Percentiles rank a stretch among this genome's conserved stretches.
These are phyloP conservation scores for Phaedon cochleariae DNA, from an alignment of 2,888 invertebrate genomes.

Conservation along the genomic window DNA sequence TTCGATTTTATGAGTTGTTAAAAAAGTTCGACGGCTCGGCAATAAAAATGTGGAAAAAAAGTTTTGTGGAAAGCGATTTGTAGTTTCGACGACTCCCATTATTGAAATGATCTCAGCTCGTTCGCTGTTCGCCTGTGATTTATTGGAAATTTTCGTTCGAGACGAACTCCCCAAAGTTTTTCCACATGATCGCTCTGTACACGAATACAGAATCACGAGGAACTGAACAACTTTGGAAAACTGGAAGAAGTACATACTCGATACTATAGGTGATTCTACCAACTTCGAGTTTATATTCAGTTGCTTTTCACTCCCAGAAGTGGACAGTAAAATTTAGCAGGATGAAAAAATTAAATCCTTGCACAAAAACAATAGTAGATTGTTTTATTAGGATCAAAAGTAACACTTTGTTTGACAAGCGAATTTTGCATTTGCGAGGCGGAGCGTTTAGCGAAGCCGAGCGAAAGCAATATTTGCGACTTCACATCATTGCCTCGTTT, in stretches of 20 bases:
- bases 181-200: neutral
- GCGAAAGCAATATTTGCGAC: no score
- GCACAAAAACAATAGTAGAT: no score
- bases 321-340: no score
- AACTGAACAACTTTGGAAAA: neutral
- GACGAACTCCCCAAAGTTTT: neutral
- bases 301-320: no score
- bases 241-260: neutral
- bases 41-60: constrained; percentile 30
- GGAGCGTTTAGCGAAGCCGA: no score
- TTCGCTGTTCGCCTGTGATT: constrained; percentile 13
- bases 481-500: no score
- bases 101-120: constrained; percentile 15
- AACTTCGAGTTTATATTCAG: no score
- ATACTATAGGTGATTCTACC: no score
- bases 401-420: no score
- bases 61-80: constrained; percentile 20
- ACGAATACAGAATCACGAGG: neutral
- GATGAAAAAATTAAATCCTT: no score
- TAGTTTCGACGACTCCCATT: constrained; percentile 20
- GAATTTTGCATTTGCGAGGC: no score
- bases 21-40: constrained; percentile 26
- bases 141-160: constrained; percentile 3
- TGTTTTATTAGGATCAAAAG: no score
- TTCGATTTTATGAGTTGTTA: constrained; percentile 31